Evolutionary conservation across 2,797 vertebrate genomes (phyloP), one percentile per base, ranked within the genome.

Genomic region (Urophycis tenuis): DNA sequence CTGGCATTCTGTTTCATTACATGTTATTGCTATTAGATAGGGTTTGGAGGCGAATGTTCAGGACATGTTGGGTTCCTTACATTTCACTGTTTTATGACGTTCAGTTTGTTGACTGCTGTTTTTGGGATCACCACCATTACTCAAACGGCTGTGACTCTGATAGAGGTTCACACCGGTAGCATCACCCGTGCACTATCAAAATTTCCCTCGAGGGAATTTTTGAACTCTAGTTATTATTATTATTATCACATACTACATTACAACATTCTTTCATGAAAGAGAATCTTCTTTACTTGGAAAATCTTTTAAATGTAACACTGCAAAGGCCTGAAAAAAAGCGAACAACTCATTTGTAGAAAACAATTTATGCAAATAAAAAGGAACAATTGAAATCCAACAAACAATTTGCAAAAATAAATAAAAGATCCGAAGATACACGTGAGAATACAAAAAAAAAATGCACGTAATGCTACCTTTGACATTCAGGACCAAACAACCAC

Each of bases 261-360:
- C 2, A 7, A 39, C 36, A 39, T 53, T 53, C 3, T n/a, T n/a
- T 53, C 49, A 22, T 39, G 3, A 53, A 53, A 53, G 49, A 6
- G n/a, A 64, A 64, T 64, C n/a, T 29, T 64, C 60, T 64, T 64
- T 64, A 64, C 29, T 64, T 64, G n/a, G 10, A 64, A 64, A 64
- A 64, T 64, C 10, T 64, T 64, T 64, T 29, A 2, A 53, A 53
- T n/a, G 6, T 53, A 22, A 29, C 9, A 3, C 25, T 64, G 49
- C 22, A 53, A 53, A 8, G 9, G 22, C 49, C n/a, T 53, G 49
- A n/a, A n/a, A 29, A 64, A 60, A 64, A 64, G 2, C 25, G 12
- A 29, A 12, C 60, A 10, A 25, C 17, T 5, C 5, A 6, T 25
- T 25, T 64, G 7, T n/a, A 53, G 60, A 29, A 64, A 64, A 29